Base-by-base conservation (phyloP, 2,113 vertebrate genomes). In the Pachypanchax playfairii region DNA sequence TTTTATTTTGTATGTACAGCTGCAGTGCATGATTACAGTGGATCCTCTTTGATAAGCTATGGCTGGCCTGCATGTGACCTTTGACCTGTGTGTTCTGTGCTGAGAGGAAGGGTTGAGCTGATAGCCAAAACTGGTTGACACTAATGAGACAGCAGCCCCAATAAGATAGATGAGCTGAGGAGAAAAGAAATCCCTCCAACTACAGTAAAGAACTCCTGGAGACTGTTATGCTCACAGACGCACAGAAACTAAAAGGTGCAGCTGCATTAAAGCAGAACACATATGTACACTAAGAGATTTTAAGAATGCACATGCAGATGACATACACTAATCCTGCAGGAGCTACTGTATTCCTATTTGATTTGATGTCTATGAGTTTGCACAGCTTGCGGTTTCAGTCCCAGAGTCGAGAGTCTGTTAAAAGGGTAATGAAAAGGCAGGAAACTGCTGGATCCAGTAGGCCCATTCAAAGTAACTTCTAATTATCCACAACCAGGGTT, bases 361-460 rank as follows among this genome's bases (percentile, higher is more conserved):
- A 58, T 47, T 72, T 21, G 25, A 61, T 50, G 50, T 20, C 35
- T n/a, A n/a, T n/a, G 44, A 6, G 33, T 76, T 84, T 73, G 65
- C 83, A 82, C 69, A 79, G 67, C 51, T 29, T 41, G n/a, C 0
- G 3, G 35, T 63, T 70, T 75, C 59, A 71, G 64, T 65, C 72
- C 75, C 78, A 87, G 41, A 81, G 49, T 49, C 31, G 53, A 55
- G 58, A 85, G 81, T 83, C 77, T 85, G 77, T 81, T 80, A 82
- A 87, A 80, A 6, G 49, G 65, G 60, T 80, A 83, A 87, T 85
- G 79, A 87, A 88, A 67, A 83, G 72, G 51, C 75, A 85, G 79
- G 71, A 85, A 86, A 72, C 54, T 33, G 22, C 33, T 75, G 63
- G 76, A 78, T 79, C 50, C 60, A 79, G 69, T 15, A 62, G 63